These are phyloP conservation scores for Ganaspis sp. DNA, from an alignment of 1,140 invertebrate genomes.

Conservation along the genomic window DNA sequence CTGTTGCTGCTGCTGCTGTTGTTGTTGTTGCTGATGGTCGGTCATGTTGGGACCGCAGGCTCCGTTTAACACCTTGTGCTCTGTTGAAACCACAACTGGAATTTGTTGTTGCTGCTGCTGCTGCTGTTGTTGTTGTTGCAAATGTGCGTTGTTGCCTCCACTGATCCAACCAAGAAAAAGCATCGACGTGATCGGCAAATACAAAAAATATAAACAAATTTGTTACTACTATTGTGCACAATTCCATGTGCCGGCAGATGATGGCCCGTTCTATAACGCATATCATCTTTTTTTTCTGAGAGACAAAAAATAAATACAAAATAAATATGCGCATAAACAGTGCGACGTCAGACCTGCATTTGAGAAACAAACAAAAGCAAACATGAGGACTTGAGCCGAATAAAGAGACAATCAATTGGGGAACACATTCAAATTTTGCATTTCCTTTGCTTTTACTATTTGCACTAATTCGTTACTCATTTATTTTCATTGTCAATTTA, in stretches of 20 bases:
- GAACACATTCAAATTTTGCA: neutral
- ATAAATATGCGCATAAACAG: constrained; percentile 71
- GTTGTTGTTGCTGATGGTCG: constrained; percentile 57
- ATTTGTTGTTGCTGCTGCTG: constrained; percentile 14
- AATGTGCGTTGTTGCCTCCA: constrained; percentile 60
- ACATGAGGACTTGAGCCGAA: constrained; percentile 29
- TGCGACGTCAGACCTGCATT: constrained; percentile 74
- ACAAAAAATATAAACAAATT: constrained; percentile 78
- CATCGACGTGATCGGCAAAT: constrained; percentile 72
- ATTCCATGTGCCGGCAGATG: constrained; percentile 57
- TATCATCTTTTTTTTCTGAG: constrained; percentile 46
- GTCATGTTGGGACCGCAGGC: constrained; percentile 61
- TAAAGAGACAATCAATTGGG: neutral
- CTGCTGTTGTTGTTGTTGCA: constrained; percentile 35
- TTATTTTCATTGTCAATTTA: too few relatives aligned
- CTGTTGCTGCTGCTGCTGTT: constrained; percentile 37
- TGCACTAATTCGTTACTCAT: neutral
- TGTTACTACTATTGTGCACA: constrained; percentile 71
- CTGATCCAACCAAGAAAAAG: constrained; percentile 67
- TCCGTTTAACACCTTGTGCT: constrained; percentile 37
- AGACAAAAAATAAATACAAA: constrained; percentile 74
- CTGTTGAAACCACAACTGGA: constrained; percentile 20
- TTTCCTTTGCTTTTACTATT: neutral
- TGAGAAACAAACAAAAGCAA: constrained; percentile 70
- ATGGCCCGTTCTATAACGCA: constrained; percentile 56